Percentiles rank a stretch among this genome's conserved stretches.
Evolutionary conservation across 1,140 invertebrate genomes (phyloP).

Genomic region (Monochamus saltuarius): DNA sequence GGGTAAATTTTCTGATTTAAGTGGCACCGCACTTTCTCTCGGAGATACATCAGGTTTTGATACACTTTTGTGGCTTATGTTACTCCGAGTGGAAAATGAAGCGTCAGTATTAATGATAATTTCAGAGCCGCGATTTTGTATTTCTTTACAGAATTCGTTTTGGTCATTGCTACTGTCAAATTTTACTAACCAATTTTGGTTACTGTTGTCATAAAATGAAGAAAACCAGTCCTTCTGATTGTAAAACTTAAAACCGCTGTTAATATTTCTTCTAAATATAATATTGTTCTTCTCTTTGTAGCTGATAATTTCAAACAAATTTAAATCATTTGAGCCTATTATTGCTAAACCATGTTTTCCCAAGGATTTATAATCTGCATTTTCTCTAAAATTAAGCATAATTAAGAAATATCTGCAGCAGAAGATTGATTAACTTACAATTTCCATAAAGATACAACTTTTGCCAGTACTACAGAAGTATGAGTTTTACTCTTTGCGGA

Average conservation of each 20-base stretch:
- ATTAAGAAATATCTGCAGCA: background rate
- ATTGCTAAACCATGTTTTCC: conserved; percentile 38
- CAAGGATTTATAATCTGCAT: conserved; percentile 18
- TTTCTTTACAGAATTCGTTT: conserved; percentile 24
- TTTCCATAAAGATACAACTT: conserved; percentile 35
- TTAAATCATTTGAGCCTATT: conserved; percentile 22
- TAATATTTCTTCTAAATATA: conserved; percentile 27
- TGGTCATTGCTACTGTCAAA: conserved; percentile 30
- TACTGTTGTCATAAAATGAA: conserved; percentile 33
- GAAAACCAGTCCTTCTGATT: conserved; percentile 32
- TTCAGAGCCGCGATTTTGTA: conserved; percentile 26
- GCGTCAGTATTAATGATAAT: conserved; percentile 13
- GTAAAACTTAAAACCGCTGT: conserved; percentile 18
- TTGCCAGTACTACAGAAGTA: conserved; percentile 22
- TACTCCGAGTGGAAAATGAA: too few species aligned
- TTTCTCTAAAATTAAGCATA: conserved; percentile 25
- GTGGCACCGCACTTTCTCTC: too few species aligned
- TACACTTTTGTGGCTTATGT: too few species aligned
- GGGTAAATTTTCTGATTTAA: conserved; percentile 14
- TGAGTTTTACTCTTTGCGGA: conserved; percentile 13
- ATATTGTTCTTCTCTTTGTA: conserved; percentile 37
- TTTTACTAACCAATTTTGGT: conserved; percentile 31
- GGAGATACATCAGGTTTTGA: too few species aligned
- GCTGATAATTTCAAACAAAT: conserved; percentile 34
- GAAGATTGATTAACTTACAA: conserved; percentile 22